Base-by-base conservation (phyloP, 2,113 vertebrate species). In the Myiopsitta monachus region DNA sequence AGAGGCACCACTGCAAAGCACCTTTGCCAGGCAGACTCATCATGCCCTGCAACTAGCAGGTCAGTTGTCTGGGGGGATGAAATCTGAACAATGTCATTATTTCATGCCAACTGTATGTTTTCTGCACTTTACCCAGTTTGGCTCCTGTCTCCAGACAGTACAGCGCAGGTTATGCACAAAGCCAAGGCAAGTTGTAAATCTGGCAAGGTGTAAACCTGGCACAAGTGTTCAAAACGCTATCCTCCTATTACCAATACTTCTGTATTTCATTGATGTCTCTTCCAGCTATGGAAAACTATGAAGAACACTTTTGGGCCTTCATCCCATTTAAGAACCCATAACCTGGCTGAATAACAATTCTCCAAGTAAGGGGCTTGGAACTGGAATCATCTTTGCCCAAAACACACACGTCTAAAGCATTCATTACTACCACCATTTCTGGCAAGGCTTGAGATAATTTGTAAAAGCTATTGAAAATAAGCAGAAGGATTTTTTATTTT, bases 111-210 rank as follows among this genome's bases (percentile, higher is more conserved):
- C 1, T 10, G 18, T 14, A 17, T 2, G 5, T 26, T 52, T 47
- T 74, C 55, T 26, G 43, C 55, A 23, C 30, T 41, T 69, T 3
- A 26, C 10, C 61, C 54, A 70, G 68, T 43, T 44, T 19, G 19
- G 55, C 28, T 49, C 41, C 41, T 17, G 31, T 31, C 46, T 64
- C 61, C 36, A 41, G 54, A 9, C 39, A 51, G n/a, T 17, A 44
- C 0, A 0, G 41, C 68, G 57, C 10, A 3, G 43, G 44, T 67
- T 36, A 57, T 14, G 22, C 3, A 2, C 0, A 4, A 41, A n/a
- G 36, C 19, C 31, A 31, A 18, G 7, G 54, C 14, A 39, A 59
- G 19, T 0, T 22, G 43, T 28, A 63, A 63, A 59, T 5, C 41
- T 17, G 6, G 44, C 0, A 59, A n/a, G 21, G 21, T n/a, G 21